Evolutionary conservation across 2,797 vertebrate genomes (phyloP).

Genomic region (Hipposideros larvatus): DNA sequence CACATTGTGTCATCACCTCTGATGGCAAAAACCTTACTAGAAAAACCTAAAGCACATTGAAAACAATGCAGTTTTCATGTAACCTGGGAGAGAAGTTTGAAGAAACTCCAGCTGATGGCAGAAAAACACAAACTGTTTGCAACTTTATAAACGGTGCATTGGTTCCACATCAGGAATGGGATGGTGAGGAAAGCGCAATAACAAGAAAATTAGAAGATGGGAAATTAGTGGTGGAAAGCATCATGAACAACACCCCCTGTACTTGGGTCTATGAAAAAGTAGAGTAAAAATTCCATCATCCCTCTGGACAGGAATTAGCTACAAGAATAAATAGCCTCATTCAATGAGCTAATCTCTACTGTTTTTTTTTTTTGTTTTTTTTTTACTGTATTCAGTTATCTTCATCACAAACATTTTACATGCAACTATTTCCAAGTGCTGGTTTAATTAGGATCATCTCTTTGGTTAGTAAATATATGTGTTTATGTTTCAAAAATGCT

Average conservation of each 20-base stretch:
- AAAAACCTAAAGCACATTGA: constrained; percentile 89
- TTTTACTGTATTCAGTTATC: too few species aligned
- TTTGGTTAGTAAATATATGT: too few species aligned
- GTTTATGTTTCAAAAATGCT: background rate
- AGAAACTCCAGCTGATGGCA: constrained; percentile 88
- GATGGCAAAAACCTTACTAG: constrained; percentile 84
- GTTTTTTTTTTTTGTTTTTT: too few species aligned
- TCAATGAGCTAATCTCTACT: too few species aligned
- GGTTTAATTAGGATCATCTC: too few species aligned
- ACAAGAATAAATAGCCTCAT: too few species aligned
- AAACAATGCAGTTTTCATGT: constrained; percentile 87
- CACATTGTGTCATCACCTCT: constrained; percentile 86
- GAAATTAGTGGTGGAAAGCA: constrained; percentile 92
- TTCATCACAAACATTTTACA: too few species aligned
- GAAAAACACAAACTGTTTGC: constrained; percentile 93
- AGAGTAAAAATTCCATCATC: too few species aligned
- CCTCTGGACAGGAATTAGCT: too few species aligned
- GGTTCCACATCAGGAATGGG: constrained; percentile 95
- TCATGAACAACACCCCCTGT: too few species aligned
- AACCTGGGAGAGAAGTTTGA: constrained; percentile 87
- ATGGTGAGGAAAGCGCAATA: constrained; percentile 95
- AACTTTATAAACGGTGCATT: constrained; percentile 92
- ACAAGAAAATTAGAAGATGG: constrained; percentile 94
- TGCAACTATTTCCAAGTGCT: too few species aligned
- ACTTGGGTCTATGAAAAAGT: too few species aligned